Evolutionary conservation across 2,797 vertebrate genomes (phyloP).

Genomic region (Columba guinea): DNA sequence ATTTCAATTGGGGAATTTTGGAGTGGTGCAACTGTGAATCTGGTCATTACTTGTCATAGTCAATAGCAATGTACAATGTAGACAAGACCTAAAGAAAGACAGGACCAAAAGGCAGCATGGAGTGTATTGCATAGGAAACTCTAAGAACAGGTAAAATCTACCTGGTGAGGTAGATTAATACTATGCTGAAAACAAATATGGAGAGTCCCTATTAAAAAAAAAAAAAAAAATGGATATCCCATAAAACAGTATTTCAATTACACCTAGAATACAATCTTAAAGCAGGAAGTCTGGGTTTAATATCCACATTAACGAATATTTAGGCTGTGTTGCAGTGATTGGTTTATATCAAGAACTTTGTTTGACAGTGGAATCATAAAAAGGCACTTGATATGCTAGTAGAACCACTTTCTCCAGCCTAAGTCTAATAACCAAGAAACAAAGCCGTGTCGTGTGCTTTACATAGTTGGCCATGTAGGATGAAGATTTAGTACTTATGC

Average conservation of each 20-base stretch:
- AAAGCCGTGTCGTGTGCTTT: not conserved
- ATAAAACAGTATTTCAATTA: not conserved
- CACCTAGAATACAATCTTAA: not conserved
- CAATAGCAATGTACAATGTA: not conserved
- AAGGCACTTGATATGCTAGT: not conserved
- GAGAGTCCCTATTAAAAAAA: not conserved
- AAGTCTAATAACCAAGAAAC: not conserved
- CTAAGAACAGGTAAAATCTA: not conserved
- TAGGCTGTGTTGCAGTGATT: not conserved
- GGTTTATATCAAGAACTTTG: not conserved
- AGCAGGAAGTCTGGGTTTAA: not conserved
- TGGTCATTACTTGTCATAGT: not conserved
- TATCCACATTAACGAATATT: not conserved
- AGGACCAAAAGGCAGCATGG: not conserved
- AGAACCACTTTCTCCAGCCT: not conserved
- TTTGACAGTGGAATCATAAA: not conserved
- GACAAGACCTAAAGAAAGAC: not conserved
- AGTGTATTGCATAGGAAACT: not conserved
- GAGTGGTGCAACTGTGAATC: not conserved
- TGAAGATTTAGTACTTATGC: not conserved
- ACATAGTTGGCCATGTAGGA: not conserved
- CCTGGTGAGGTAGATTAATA: not conserved
- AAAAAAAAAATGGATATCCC: too few species aligned
- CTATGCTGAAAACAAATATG: not conserved
- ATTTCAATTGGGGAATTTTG: not conserved